These are phyloP conservation scores for Cyprinodon brontotheroides DNA, from an alignment of 2,113 vertebrate genomes.

Conservation along the genomic window DNA sequence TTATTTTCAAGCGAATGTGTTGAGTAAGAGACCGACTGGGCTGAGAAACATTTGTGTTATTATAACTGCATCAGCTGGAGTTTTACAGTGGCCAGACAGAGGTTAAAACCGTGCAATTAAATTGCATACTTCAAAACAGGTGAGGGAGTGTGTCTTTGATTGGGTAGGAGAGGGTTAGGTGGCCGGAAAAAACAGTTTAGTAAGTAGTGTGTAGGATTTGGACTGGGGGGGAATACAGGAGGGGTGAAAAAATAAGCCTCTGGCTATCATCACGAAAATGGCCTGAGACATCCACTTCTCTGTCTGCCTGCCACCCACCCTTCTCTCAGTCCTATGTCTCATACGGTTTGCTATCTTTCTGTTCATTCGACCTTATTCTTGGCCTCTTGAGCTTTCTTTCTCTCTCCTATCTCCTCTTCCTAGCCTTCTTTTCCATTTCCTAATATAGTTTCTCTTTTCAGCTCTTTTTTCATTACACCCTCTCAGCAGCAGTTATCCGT, in stretches of 20 bases:
- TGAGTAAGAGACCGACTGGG: conserved; percentile 57
- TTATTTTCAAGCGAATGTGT: conserved; percentile 75
- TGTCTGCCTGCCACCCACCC: conserved; percentile 51
- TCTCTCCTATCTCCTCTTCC: conserved; percentile 25
- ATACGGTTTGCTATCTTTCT: conserved; percentile 43
- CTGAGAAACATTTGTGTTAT: conserved; percentile 64
- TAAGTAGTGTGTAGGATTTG: conserved; percentile 24
- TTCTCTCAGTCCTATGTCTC: conserved; percentile 42
- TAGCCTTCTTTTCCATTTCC: conserved; percentile 29
- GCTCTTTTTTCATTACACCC: conserved; percentile 12
- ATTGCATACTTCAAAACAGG: conserved; percentile 33
- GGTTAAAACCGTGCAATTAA: conserved; percentile 61
- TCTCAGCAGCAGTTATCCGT: conserved; percentile 40
- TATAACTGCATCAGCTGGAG: conserved; percentile 32
- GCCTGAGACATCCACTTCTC: conserved; percentile 67
- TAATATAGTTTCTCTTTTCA: conserved; percentile 39
- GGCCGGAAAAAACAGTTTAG: conserved; percentile 20
- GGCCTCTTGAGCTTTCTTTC: conserved; percentile 48
- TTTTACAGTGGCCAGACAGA: conserved; percentile 60
- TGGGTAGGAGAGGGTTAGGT: conserved; percentile 19
- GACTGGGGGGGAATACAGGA: neutral
- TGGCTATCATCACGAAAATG: conserved; percentile 74
- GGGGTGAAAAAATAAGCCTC: conserved; percentile 62
- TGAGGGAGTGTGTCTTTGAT: conserved; percentile 22
- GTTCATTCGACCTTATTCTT: conserved; percentile 52